Percentiles rank a stretch among this genome's conserved stretches.
These are phyloP conservation scores for Eumaeus atala DNA, from an alignment of 1,140 invertebrate species.

Conservation along the genomic window DNA sequence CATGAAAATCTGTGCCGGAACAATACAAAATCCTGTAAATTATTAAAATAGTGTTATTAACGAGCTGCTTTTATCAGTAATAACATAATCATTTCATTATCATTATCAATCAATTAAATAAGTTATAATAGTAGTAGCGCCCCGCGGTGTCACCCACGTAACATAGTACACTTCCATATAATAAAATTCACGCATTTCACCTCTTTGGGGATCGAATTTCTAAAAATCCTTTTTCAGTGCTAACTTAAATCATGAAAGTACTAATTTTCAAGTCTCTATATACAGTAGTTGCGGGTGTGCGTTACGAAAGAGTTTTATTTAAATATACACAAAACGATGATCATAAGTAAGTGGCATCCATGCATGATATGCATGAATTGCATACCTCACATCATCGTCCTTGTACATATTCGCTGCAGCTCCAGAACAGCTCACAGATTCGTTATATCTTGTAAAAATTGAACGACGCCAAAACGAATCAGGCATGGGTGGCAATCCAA, in stretches of 20 bases:
- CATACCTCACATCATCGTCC: slow-evolving; percentile 78
- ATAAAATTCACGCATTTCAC: too few relatives aligned
- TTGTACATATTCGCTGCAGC: slow-evolving; percentile 83
- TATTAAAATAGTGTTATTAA: slow-evolving; percentile 13
- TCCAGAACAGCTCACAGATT: slow-evolving; percentile 72
- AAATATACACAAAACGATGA: too few relatives aligned
- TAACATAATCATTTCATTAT: neutral
- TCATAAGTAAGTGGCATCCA: too few relatives aligned
- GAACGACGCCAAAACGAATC: slow-evolving; percentile 78
- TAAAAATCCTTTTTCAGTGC: too few relatives aligned
- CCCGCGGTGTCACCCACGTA: too few relatives aligned
- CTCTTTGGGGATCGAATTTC: too few relatives aligned
- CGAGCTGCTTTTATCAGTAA: neutral
- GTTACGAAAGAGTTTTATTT: too few relatives aligned
- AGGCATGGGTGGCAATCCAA: slow-evolving; percentile 77
- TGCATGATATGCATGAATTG: neutral
- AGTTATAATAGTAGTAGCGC: too few relatives aligned
- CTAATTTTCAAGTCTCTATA: too few relatives aligned
- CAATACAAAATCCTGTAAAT: slow-evolving; percentile 78
- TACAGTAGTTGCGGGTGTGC: too few relatives aligned
- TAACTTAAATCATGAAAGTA: too few relatives aligned
- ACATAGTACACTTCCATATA: too few relatives aligned
- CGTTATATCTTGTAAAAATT: slow-evolving; percentile 55
- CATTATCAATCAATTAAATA: neutral
- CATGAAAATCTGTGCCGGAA: slow-evolving; percentile 74